Percentiles rank a stretch among this genome's conserved stretches.
These are phyloP conservation scores for Axis porcinus DNA, from an alignment of 2,113 vertebrate genomes.

Conservation along the genomic window DNA sequence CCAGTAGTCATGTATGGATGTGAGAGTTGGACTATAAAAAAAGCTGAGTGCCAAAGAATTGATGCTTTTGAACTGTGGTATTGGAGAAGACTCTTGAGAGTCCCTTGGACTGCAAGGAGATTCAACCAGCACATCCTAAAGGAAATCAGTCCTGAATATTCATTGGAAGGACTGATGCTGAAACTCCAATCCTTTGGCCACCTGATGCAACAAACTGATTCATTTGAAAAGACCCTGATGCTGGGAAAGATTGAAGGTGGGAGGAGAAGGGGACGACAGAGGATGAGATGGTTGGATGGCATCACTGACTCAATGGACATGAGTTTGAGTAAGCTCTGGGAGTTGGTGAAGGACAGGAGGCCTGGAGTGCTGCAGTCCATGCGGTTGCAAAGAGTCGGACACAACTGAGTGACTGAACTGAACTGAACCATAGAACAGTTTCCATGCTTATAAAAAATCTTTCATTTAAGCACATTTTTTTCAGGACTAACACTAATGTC, in stretches of 20 bases:
- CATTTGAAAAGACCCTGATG: not conserved
- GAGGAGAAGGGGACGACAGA: not conserved
- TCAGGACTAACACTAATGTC: not conserved
- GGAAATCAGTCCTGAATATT: not conserved
- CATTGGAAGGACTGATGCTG: not conserved
- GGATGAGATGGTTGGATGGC: not conserved
- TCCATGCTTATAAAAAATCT: not conserved
- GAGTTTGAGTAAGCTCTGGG: not conserved
- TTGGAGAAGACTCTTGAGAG: not conserved
- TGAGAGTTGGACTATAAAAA: not conserved
- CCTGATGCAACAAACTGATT: not conserved
- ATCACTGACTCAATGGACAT: not conserved
- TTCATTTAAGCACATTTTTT: slow-evolving; percentile 40
- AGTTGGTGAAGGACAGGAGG: not conserved
- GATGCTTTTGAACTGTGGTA: not conserved
- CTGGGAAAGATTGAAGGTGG: not conserved
- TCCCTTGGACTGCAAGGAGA: not conserved
- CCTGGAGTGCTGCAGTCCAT: not conserved
- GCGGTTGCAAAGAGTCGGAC: not conserved
- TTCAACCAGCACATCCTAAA: not conserved
- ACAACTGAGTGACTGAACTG: not conserved
- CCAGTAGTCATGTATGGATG: not conserved
- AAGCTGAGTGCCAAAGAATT: not conserved
- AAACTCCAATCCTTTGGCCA: not conserved
- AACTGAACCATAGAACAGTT: not conserved